Evolutionary conservation across 1,140 invertebrate genomes (phyloP), one percentile per base, ranked within the genome.

Genomic region (Drosophila repletoides): DNA sequence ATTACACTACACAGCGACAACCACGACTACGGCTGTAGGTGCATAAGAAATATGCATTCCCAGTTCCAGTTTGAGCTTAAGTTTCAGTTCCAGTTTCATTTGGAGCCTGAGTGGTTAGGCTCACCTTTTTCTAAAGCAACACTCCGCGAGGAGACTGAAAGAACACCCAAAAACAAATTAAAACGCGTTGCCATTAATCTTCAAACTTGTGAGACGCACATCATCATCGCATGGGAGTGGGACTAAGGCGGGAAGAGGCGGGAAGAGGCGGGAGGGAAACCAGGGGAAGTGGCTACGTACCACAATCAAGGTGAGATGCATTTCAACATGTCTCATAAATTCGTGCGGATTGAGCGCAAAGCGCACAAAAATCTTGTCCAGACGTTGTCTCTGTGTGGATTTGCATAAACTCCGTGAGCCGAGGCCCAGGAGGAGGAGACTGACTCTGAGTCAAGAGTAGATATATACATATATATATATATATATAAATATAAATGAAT

Each of bases 271-370:
- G 31, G 2, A 19, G 0, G 15, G 2, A 1, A 4, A 9, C 9
- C 5, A 9, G 7, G 21, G 7, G 14, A 66, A 72, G 80, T 80
- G 75, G 67, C 75, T 34, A 22, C 40, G 21, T 38, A 22, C 51
- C 53, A 74, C 60, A 81, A 81, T 81, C 86, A 81, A 88, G 86
- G 86, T 88, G 86, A 88, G 86, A 86, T 88, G 76, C 86, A 88
- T 86, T 88, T 88, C 80, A 86, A 81, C 86, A 80, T 80, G 76
- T 76, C 84, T 88, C 84, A 88, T 88, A 88, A 88, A 88, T 88
- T 88, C 76, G 70, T 73, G 60, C 70, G 70, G 65, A 83, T 84
- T 83, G 74, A 83, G 80, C 75, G 53, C 79, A 67, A 60, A 66
- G 22, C 58, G 46, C 59, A 59, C 55, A 56, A 38, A 60, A 69